phyloP scores from a whole-genome alignment of 2,797 vertebrate genomes.

The Alosa sapidissima region DNA sequence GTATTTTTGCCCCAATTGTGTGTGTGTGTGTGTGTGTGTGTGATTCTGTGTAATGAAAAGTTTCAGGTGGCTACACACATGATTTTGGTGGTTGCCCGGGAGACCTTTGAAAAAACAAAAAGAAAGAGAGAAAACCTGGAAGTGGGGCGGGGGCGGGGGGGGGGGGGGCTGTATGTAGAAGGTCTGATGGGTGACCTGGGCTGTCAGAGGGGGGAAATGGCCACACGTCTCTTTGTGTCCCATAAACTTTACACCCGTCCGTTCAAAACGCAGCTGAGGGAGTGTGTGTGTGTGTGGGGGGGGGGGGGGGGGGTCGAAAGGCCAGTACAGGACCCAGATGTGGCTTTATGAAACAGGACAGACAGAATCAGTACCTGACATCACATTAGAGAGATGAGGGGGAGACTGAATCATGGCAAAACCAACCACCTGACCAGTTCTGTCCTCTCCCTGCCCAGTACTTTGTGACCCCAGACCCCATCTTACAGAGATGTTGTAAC shows the following conservation, averaged over 20 bases:
- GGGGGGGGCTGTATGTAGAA: not conserved
- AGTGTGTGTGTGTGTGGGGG: not conserved
- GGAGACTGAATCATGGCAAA: not conserved
- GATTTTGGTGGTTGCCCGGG: constrained; percentile 44
- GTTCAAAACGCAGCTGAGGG: constrained; percentile 47
- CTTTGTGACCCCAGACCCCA: not conserved
- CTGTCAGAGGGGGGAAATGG: constrained; percentile 52
- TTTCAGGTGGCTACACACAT: constrained; percentile 61
- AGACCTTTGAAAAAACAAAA: constrained; percentile 55
- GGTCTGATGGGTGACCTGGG: constrained; percentile 39
- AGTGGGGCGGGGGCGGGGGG: not conserved
- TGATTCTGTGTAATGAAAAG: not conserved
- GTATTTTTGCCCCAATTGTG: not conserved
- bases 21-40: not conserved
- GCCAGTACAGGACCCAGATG: not conserved
- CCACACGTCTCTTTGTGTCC: constrained; percentile 69
- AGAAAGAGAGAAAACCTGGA: not conserved
- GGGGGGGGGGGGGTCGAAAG: constrained; percentile 45
- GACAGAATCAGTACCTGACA: not conserved
- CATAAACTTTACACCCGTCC: constrained; percentile 74
- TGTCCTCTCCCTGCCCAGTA: not conserved
- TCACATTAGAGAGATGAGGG: not conserved
- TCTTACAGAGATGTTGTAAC: too few relatives aligned
- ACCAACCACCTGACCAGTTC: not conserved
- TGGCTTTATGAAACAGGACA: not conserved